Percentiles rank a stretch among this genome's conserved stretches.
These are phyloP conservation scores for Typhlichthys subterraneus DNA, from an alignment of 2,797 vertebrate species.

Conservation along the genomic window DNA sequence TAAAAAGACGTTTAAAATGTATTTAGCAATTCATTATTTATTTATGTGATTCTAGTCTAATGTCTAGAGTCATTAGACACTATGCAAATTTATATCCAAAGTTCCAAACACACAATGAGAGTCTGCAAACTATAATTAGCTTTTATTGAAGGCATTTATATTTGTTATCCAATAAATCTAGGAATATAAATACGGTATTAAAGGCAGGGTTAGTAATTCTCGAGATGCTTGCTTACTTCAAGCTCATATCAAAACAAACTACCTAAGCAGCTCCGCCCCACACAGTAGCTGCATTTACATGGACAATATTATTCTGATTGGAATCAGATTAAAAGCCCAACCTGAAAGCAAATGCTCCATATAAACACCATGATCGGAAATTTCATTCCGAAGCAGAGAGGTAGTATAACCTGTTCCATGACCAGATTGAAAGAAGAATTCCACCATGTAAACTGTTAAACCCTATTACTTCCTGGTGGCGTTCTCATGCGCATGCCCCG, in stretches of 20 bases:
- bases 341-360: no score
- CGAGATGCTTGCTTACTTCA: background rate
- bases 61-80: constrained; percentile 65
- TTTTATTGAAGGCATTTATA: constrained; percentile 36
- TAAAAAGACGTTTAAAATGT: constrained; percentile 74
- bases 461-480: no score
- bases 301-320: no score
- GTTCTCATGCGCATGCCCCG: no score
- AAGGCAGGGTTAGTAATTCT: constrained; percentile 1
- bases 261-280: no score
- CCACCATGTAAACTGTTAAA: no score
- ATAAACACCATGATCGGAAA: no score
- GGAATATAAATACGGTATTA: constrained; percentile 32
- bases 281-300: no score
- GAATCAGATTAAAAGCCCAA: no score
- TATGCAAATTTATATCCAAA: constrained; percentile 69
- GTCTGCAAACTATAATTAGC: constrained; percentile 66
- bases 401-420: no score
- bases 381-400: no score
- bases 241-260: background rate
- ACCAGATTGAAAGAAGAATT: no score
- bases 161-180: constrained; percentile 41
- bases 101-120: constrained; percentile 51
- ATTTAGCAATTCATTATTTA: constrained; percentile 73
- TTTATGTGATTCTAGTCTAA: constrained; percentile 75